Percentiles rank a stretch among this genome's conserved stretches.
Conservation (phyloP, 2,113 vertebrate species). For the Podilymbus podiceps region DNA sequence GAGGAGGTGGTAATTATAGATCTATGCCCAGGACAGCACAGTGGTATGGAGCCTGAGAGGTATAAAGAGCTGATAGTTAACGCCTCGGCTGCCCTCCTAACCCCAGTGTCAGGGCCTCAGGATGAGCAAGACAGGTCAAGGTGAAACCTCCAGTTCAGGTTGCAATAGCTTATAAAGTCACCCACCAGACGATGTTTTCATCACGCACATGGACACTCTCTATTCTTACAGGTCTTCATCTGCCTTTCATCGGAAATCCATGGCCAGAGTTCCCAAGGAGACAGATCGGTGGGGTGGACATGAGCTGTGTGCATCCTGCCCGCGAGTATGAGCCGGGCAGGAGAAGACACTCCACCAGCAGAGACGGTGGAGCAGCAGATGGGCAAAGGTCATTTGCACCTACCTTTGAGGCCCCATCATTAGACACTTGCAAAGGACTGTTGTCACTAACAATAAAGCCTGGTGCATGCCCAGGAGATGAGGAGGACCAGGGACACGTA, state of each 20-base stretch:
- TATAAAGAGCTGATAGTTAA: not conserved
- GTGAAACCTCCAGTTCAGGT: not conserved
- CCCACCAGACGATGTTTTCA: not conserved
- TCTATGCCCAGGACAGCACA: not conserved
- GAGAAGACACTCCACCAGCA: not conserved
- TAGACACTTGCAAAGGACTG: not conserved
- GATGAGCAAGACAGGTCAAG: not conserved
- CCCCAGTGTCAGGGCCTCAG: not conserved
- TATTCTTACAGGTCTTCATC: not conserved
- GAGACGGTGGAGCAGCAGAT: not conserved
- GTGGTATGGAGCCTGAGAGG: not conserved
- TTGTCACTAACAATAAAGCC: not conserved
- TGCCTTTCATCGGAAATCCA: not conserved
- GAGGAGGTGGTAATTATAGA: not conserved
- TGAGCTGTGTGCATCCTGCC: not conserved
- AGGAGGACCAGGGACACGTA: accelerated
- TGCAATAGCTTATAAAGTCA: not conserved
- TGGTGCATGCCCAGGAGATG: not conserved
- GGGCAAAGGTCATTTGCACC: not conserved
- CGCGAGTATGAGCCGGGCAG: accelerated
- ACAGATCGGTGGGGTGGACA: not conserved
- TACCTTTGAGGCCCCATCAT: not conserved
- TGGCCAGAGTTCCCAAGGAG: not conserved
- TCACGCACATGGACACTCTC: not conserved
- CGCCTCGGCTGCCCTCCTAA: not conserved